Evolutionary conservation across 1,140 invertebrate genomes (phyloP).

Genomic region (Macrobrachium nipponense): DNA sequence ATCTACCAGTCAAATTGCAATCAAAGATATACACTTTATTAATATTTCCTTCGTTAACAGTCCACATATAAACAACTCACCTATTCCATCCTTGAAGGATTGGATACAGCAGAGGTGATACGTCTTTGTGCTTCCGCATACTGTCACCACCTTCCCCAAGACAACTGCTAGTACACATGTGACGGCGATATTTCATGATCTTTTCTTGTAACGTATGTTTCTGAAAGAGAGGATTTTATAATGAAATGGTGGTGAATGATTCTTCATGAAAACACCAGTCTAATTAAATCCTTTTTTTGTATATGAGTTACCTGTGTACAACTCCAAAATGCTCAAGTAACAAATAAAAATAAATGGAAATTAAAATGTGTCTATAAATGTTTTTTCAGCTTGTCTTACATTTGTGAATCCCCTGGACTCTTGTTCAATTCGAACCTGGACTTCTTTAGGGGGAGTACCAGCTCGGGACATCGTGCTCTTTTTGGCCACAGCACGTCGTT

Average conservation of each 20-base stretch:
- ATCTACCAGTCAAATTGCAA: too few relatives aligned
- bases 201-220: slow-evolving; percentile 66
- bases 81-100: slow-evolving; percentile 87
- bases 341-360: neutral
- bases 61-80: slow-evolving; percentile 64
- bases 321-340: too few relatives aligned
- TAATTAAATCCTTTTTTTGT: too few relatives aligned
- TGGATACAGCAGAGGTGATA: slow-evolving; percentile 87
- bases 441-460: slow-evolving; percentile 65
- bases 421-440: slow-evolving; percentile 61
- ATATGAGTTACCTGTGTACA: too few relatives aligned
- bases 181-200: slow-evolving; percentile 8
- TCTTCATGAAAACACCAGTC: too few relatives aligned
- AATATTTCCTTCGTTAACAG: too few relatives aligned
- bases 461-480: slow-evolving; percentile 63
- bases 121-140: slow-evolving; percentile 75
- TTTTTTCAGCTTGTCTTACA: slow-evolving; percentile 10
- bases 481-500: slow-evolving; percentile 63
- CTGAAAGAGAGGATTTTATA: slow-evolving; percentile 12
- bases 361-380: neutral
- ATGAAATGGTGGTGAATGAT: neutral
- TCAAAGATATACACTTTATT: too few relatives aligned
- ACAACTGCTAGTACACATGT: slow-evolving; percentile 12
- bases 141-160: slow-evolving; percentile 68
- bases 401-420: slow-evolving; percentile 57